phyloP scores from a whole-genome alignment of 2,888 invertebrate species.

The Anthophora plumipes region DNA sequence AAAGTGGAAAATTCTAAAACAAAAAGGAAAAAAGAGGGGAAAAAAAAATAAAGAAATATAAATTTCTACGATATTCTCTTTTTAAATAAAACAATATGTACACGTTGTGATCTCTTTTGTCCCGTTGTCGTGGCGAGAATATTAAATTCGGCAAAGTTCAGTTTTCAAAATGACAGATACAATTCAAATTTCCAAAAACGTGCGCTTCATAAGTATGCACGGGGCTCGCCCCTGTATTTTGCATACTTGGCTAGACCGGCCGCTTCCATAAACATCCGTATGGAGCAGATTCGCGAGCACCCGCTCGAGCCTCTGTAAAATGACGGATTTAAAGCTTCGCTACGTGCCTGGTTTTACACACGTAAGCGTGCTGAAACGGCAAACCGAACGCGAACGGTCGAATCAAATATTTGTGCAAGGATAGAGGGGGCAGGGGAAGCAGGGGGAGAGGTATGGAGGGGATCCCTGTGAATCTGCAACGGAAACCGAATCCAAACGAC shows the following conservation, averaged over 20 bases:
- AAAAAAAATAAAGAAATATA: no score
- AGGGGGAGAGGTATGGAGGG: no score
- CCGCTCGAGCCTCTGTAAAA: constrained; percentile 20
- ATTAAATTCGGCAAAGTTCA: not conserved
- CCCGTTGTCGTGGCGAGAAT: not conserved
- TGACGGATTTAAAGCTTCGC: constrained; percentile 32
- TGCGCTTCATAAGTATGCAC: constrained; percentile 8
- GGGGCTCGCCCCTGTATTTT: constrained; percentile 13
- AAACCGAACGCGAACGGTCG: not conserved
- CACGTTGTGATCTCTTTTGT: no score
- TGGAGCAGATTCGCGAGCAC: not conserved
- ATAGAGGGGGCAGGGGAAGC: no score
- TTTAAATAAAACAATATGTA: no score
- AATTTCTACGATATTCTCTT: no score
- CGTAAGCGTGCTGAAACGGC: constrained; percentile 13
- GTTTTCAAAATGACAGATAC: not conserved
- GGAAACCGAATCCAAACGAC: not conserved
- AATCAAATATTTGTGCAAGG: constrained; percentile 43
- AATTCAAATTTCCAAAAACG: not conserved
- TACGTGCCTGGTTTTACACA: constrained; percentile 15
- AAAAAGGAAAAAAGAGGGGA: no score
- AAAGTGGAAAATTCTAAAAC: no score
- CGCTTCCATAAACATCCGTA: constrained; percentile 35
- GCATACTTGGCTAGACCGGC: not conserved
- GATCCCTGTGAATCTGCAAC: constrained; percentile 8